Evolutionary conservation across 2,888 invertebrate species (phyloP).

Genomic region (Dendrolimus houi): DNA sequence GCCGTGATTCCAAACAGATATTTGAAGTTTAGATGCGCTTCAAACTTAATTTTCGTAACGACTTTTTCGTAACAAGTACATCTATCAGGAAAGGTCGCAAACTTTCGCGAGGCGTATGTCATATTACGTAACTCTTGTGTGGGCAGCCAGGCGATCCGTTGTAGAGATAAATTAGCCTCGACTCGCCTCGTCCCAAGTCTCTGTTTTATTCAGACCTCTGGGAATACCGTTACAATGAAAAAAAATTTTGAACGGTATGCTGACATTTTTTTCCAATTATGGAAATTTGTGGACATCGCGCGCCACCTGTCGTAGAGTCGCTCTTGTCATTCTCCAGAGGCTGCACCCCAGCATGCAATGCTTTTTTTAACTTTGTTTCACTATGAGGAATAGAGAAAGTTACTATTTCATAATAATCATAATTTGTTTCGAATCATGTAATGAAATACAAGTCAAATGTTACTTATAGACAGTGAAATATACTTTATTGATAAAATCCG

Average conservation of each 20-base stretch:
- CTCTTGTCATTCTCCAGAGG: slow-evolving; percentile 14
- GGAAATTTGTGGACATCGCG: slow-evolving; percentile 48
- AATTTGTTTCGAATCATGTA: no score
- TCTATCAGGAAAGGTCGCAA: slow-evolving; percentile 9
- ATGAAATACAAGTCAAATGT: no score
- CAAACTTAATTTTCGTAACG: no score
- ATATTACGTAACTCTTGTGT: background rate
- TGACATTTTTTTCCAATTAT: slow-evolving; percentile 60
- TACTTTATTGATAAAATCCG: no score
- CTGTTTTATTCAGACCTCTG: slow-evolving; percentile 65
- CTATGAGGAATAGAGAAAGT: no score
- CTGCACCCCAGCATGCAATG: no score
- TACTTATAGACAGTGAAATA: no score
- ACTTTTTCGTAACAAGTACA: slow-evolving; percentile 5
- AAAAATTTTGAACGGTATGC: slow-evolving; percentile 55
- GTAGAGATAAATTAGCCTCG: slow-evolving; percentile 52
- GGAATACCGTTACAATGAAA: slow-evolving; percentile 58
- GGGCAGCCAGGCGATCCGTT: slow-evolving; percentile 34
- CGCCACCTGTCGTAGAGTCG: slow-evolving; percentile 44
- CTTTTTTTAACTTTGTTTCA: no score
- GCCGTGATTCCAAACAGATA: no score
- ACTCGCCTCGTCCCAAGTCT: slow-evolving; percentile 46
- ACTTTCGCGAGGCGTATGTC: background rate
- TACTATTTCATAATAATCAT: no score
- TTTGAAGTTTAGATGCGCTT: no score